phyloP scores from a whole-genome alignment of 1,140 invertebrate genomes.

The Camponotus vicinus region DNA sequence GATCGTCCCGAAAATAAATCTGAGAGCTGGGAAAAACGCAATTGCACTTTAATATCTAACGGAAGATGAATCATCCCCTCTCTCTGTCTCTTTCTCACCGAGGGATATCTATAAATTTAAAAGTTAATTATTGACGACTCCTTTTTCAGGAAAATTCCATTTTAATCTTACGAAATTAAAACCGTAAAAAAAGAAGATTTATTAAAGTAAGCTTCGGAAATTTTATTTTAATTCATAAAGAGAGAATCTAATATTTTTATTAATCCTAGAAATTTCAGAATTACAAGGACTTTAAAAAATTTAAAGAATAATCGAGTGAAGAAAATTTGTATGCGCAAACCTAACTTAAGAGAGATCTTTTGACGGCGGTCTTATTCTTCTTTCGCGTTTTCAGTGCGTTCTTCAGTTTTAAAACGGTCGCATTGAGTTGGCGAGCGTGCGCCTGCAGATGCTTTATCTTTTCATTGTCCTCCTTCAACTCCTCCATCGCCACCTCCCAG shows the following conservation, averaged over 20 bases:
- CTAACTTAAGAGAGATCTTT: not conserved
- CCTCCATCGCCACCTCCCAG: constrained; percentile 37
- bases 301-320: not conserved
- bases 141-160: not conserved
- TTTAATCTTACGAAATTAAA: not conserved
- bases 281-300: not conserved
- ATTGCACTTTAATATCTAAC: not conserved
- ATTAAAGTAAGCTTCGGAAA: not conserved
- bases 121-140: not conserved
- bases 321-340: not conserved
- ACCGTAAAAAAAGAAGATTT: too few relatives aligned
- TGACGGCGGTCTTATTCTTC: not conserved
- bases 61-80: not conserved
- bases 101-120: not conserved
- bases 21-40: not conserved
- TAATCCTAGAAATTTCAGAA: not conserved
- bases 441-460: constrained; percentile 30
- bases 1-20: not conserved
- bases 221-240: not conserved
- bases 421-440: not conserved
- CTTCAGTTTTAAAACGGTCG: constrained; percentile 7
- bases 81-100: too few relatives aligned
- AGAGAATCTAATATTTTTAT: not conserved
- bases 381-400: not conserved
- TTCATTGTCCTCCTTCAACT: constrained; percentile 3